Evolutionary conservation across 2,888 invertebrate genomes (phyloP), one percentile per base, ranked within the genome.

Genomic region (Phengaris alcon): DNA sequence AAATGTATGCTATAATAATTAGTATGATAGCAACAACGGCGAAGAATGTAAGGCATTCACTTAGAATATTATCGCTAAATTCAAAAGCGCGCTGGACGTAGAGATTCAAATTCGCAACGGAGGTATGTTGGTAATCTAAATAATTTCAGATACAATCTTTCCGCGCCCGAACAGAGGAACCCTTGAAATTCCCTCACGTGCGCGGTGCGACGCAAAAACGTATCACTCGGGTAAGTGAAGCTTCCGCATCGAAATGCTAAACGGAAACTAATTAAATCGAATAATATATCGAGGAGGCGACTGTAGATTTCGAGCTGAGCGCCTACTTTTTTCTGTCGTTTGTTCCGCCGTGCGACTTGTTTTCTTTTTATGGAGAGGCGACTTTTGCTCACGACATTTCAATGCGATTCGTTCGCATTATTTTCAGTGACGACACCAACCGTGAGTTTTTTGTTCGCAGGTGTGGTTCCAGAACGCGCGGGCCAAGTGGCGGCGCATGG

Each of bases 401-500:
- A 80, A 80, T 81, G 80, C 80, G 77, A 78, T 79, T 79, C 81
- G 79, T 80, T 82, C 79, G 80, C 78, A 81, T 83, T 82, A 82
- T 86, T 82, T 82, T 82, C 79, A 77, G 81, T 79, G 81, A 84
- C 83, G 81, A 84, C 80, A 84, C 80, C 80, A 84, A 87, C 78
- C 54, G 76, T 80, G 76, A 81, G 75, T 82, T 88, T 86, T 87
- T 90, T 94, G 91, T 90, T 93, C 94, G 64, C 95, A 98, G 98
- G 98, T 98, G 76, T 98, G 98, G 98, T 98, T 98, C 93, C 98
- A 98, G 93, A 98, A 98, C 88, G 98, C 98, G 51, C 94, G 98
- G 59, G 98, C 98, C 81, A 98, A 98, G 94, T 98, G 97, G 96
- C 95, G 98, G 83, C 95, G 98, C 80, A 97, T 97, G 95, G 96